Evolutionary conservation across 2,888 invertebrate genomes (phyloP).

Genomic region (Lasioglossum zephyrum): DNA sequence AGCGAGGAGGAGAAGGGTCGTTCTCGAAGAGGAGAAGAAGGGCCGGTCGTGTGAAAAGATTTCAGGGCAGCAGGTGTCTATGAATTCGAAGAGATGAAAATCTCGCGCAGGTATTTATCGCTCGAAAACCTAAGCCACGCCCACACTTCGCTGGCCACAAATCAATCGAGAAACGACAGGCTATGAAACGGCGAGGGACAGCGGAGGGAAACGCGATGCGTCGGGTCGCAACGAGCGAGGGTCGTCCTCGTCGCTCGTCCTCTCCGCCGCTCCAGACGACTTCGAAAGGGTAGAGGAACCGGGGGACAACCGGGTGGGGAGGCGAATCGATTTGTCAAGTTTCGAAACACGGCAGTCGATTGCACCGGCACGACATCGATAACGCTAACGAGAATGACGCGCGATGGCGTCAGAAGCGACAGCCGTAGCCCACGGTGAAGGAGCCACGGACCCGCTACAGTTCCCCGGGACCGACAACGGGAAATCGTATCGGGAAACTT

Average conservation of each 20-base stretch:
- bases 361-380: constrained; percentile 37
- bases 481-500: neutral
- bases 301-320: neutral
- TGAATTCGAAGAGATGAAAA: constrained; percentile 69
- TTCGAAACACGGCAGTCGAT: constrained; percentile 49
- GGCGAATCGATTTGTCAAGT: constrained; percentile 54
- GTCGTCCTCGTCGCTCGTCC: constrained; percentile 8
- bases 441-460: constrained; percentile 3
- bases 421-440: constrained; percentile 18
- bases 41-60: constrained; percentile 65
- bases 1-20: neutral
- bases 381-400: constrained; percentile 62
- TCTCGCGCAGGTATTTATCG: constrained; percentile 75
- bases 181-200: constrained; percentile 22
- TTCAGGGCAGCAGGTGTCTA: constrained; percentile 74
- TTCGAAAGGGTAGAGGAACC: constrained; percentile 8
- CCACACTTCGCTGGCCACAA: constrained; percentile 76
- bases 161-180: constrained; percentile 76
- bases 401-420: constrained; percentile 52
- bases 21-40: constrained; percentile 42
- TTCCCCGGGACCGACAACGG: neutral
- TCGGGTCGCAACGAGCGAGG: neutral
- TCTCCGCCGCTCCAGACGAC: too few relatives aligned
- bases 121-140: constrained; percentile 66
- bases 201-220: constrained; percentile 9